Base-by-base conservation (phyloP, 1,140 invertebrate species). In the Thaumetopoea pityocampa region DNA sequence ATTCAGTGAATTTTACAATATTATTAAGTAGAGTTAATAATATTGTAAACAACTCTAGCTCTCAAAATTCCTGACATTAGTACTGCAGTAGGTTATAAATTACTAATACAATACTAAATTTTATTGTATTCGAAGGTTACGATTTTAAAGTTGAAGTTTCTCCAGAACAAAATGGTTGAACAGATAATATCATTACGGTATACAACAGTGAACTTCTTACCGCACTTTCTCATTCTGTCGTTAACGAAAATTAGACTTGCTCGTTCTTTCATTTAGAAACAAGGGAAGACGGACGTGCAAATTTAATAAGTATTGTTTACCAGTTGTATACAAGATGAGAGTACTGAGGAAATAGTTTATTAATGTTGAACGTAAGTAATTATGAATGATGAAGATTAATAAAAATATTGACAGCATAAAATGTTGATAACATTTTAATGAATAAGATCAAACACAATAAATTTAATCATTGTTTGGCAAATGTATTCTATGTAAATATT, bases 231-330 rank as follows among this genome's bases (percentile, higher is more conserved):
- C 44, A 24, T 49, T 61, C 20, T 56, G 26, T 18, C 49, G 24
- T 38, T 45, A 37, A 48, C 47, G 51, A 58, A 63, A 65, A 67
- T 60, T 61, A 54, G 45, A 20, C 50, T 47, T 55, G 60, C 60
- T 54, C 59, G 45, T 53, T 66, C 60, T 37, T 54, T 34, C 53
- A 57, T 51, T 58, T 52, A 64, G 49, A 34, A 61, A 61, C 42
- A 61, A 52, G 53, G 45, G 62, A 68, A 70, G 64, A 68, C 63
- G 71, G 59, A 61, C 69, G 68, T 76, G 66, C 68, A 73, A 79
- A 77, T 79, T 79, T 77, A 79, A 81, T 79, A 78, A 81, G 63
- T 62, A 79, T 74, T 79, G 70, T 79, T 79, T 79, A 70, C 77
- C 60, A 72, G 58, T 68, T 64, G 44, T 32, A 60, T 64, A 48